Evolutionary conservation across 23 tunicate species (phyloP).

Genomic region (Aplidium turbinatum): DNA sequence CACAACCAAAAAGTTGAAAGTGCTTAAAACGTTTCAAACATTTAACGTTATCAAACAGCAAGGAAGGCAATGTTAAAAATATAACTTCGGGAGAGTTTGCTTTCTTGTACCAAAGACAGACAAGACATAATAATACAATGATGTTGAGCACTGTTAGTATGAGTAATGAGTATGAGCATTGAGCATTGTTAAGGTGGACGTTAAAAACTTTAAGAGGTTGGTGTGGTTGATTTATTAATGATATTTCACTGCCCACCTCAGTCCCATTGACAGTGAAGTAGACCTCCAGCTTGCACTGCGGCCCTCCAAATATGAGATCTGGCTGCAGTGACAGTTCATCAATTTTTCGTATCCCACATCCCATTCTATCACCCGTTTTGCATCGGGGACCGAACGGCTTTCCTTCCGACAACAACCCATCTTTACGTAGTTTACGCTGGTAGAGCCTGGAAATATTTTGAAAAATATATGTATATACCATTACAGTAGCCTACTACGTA

Average conservation of each 20-base stretch:
- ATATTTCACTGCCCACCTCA: conserved; percentile 30
- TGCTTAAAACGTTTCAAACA: no score
- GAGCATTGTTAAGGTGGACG: no score
- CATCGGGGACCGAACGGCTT: conserved; percentile 28
- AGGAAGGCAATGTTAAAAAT: neutral
- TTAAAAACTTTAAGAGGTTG: no score
- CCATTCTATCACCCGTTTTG: conserved; percentile 45
- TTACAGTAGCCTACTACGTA: no score
- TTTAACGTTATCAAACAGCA: neutral
- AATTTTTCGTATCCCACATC: conserved; percentile 49
- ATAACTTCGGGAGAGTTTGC: no score
- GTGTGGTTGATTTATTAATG: neutral
- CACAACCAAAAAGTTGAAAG: no score
- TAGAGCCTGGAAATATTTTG: no score
- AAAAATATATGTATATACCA: no score
- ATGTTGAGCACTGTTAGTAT: no score
- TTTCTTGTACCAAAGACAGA: no score
- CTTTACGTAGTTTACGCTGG: neutral
- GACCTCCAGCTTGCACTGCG: conserved; percentile 37
- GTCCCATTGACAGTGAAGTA: conserved; percentile 62
- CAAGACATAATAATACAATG: neutral
- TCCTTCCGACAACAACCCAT: neutral
- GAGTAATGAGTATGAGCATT: no score
- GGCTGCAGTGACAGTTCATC: neutral
- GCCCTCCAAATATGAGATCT: conserved; percentile 22